These are phyloP conservation scores for Dolichomitus sp. DNA, from an alignment of 2,888 invertebrate species.

Conservation along the genomic window DNA sequence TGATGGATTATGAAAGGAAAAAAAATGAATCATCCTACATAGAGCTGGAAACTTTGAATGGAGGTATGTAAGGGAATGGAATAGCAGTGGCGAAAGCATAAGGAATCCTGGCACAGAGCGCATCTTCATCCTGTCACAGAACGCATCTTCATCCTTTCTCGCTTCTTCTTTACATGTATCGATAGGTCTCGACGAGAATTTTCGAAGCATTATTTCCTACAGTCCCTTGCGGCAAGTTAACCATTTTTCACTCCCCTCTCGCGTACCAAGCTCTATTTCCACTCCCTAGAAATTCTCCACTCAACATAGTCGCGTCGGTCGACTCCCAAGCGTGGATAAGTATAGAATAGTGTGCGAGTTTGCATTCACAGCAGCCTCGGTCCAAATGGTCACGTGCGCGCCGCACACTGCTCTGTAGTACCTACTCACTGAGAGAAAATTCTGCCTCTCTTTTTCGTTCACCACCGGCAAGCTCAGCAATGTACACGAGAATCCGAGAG, in stretches of 20 bases:
- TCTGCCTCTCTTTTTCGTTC: constrained; percentile 28
- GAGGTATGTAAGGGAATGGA: background rate
- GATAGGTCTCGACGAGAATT: constrained; percentile 4
- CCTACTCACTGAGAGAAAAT: constrained; percentile 43
- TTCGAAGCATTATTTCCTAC: constrained; percentile 38
- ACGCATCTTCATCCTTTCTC: background rate
- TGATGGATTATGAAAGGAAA: constrained; percentile 13
- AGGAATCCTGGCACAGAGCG: background rate
- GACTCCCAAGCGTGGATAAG: constrained; percentile 25
- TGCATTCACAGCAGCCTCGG: constrained; percentile 42
- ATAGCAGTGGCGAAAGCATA: background rate
- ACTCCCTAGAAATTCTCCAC: constrained; percentile 37
- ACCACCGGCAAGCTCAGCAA: constrained; percentile 12
- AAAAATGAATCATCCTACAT: constrained; percentile 10
- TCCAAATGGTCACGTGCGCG: constrained; percentile 66
- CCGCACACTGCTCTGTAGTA: constrained; percentile 39
- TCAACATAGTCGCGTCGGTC: constrained; percentile 22
- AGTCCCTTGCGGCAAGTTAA: constrained; percentile 13
- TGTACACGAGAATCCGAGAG: constrained; percentile 21
- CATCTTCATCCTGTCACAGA: background rate
- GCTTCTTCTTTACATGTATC: background rate
- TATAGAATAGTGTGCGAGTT: constrained; percentile 32
- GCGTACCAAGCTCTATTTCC: constrained; percentile 30
- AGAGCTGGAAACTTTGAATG: constrained; percentile 15
- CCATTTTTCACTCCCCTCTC: constrained; percentile 44